These are phyloP conservation scores for Condylura cristata DNA, from an alignment of 2,113 vertebrate species.

Conservation along the genomic window DNA sequence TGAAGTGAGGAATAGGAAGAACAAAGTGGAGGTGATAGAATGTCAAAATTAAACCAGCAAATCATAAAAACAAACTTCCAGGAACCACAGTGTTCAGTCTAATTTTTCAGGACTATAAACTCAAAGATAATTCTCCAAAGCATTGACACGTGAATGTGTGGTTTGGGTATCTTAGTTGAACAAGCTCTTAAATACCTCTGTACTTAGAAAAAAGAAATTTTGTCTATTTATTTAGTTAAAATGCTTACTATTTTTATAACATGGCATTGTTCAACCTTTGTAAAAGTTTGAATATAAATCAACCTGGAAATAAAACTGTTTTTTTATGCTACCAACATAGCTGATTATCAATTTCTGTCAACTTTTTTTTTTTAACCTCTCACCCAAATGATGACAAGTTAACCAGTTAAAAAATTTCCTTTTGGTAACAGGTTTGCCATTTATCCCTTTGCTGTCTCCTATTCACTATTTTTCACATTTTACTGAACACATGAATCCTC, in stretches of 20 bases:
- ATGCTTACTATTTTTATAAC: neutral
- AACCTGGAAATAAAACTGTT: neutral
- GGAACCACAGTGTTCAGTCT: neutral
- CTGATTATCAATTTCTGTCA: neutral
- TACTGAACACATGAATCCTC: neutral
- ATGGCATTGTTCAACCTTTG: neutral
- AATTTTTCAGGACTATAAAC: neutral
- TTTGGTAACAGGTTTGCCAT: neutral
- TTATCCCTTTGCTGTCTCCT: neutral
- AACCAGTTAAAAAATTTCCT: constrained; percentile 33
- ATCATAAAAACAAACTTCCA: neutral
- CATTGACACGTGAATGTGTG: neutral
- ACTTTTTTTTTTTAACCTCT: neutral
- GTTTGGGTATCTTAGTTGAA: neutral
- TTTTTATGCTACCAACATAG: neutral
- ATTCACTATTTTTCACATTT: constrained; percentile 1
- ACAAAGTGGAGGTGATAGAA: neutral
- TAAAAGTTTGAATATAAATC: constrained; percentile 24
- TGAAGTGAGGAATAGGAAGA: neutral
- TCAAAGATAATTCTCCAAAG: neutral
- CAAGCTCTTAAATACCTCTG: neutral
- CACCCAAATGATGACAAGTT: neutral
- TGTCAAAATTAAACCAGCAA: constrained; percentile 16
- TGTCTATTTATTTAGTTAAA: neutral
- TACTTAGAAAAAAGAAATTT: neutral